Base-by-base conservation (phyloP, 2,797 vertebrate genomes). In the Megalops cyprinoides region DNA sequence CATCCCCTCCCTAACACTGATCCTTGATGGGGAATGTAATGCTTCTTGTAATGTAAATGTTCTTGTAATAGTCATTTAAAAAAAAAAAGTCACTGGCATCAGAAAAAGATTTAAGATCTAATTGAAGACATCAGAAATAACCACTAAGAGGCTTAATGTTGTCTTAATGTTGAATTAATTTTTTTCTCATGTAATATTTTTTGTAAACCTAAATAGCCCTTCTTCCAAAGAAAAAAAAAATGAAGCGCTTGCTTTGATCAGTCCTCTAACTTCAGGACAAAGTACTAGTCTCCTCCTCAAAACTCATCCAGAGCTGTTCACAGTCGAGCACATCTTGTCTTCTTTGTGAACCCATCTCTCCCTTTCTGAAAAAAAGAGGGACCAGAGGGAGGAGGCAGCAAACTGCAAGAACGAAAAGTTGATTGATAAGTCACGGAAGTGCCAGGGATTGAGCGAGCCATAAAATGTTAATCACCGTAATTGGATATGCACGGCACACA, bases 341-440 rank as follows among this genome's bases (percentile, higher is more conserved):
- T 5, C 39, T 42, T 71, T 44, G 28, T 12, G 37, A 65, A n/a
- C n/a, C n/a, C 7, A 65, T 34, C 31, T 69, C n/a, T 42, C 62
- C 28, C 14, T 18, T 9, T 37, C 12, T 7, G 7, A 23, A n/a
- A 14, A 73, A 74, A 4, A 49, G 71, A 39, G 39, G 49, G 51
- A 42, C 18, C 55, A 10, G 20, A 76, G n/a, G 28, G 34, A 20
- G 14, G 5, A 14, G 42, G 74, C 25, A 12, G 15, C 18, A 4
- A 25, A 53, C 42, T 25, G 23, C 25, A 49, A 60, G 82, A 86
- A 87, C 81, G 91, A 88, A 79, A 84, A 82, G 82, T 81, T n/a
- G 84, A 89, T 89, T 89, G 91, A 91, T 86, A 89, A 37, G 84
- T 85, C 49, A 84, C 74, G 80, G 86, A 88, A 84, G 84, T 88